Evolutionary conservation across 2,888 invertebrate species (phyloP).

Genomic region (Drosophila neonasuta): DNA sequence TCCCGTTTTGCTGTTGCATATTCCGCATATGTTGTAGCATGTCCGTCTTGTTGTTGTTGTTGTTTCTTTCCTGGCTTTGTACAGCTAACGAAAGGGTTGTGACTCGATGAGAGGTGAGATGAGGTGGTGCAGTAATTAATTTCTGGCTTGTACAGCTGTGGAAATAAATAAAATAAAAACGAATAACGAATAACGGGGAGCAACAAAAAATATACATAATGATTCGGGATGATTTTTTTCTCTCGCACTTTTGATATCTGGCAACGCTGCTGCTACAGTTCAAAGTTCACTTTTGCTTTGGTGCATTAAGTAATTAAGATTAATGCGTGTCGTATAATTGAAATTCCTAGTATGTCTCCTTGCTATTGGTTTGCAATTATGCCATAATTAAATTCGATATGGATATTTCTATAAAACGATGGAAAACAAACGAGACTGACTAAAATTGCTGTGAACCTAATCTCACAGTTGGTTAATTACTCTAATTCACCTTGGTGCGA

Average conservation of each 20-base stretch:
- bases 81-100: conserved; percentile 19
- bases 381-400: conserved; percentile 7
- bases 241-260: conserved; percentile 54
- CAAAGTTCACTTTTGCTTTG: conserved; percentile 23
- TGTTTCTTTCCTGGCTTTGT: conserved; percentile 28
- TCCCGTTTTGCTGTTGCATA: conserved; percentile 52
- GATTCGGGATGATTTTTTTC: conserved; percentile 47
- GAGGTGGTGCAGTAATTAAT: conserved; percentile 60
- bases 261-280: conserved; percentile 59
- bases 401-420: not conserved
- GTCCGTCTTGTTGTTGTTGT: conserved; percentile 11
- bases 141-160: conserved; percentile 55
- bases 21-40: conserved; percentile 57
- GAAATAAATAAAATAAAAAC: conserved; percentile 11
- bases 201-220: conserved; percentile 12
- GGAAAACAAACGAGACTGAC: not conserved
- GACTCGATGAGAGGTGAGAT: not conserved
- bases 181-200: conserved; percentile 6
- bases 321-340: conserved; percentile 37
- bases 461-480: conserved; percentile 19
- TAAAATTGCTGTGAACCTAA: conserved; percentile 17
- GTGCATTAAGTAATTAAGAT: conserved; percentile 52
- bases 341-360: conserved; percentile 13
- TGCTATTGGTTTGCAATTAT: not conserved
- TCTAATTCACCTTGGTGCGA: conserved; percentile 32